These are phyloP conservation scores for Gnathonemus longibarbis DNA, from an alignment of 2,113 vertebrate genomes.

Conservation along the genomic window DNA sequence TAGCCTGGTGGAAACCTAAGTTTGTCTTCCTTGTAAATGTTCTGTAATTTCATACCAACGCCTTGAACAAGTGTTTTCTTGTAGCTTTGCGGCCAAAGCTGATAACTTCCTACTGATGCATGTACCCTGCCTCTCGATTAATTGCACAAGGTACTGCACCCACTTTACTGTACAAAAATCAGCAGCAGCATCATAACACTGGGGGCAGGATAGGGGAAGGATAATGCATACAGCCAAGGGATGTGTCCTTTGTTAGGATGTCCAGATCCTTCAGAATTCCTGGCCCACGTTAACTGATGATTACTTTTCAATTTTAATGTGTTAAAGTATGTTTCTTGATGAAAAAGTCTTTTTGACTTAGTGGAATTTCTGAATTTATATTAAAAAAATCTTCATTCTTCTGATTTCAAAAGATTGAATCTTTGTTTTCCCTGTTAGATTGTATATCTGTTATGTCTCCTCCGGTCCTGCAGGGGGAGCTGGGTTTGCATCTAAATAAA, in stretches of 20 bases:
- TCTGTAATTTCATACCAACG: not conserved
- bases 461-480: not conserved
- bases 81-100: not conserved
- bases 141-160: not conserved
- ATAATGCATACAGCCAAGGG: not conserved
- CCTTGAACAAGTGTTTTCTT: not conserved
- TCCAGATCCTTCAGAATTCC: not conserved
- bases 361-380: not conserved
- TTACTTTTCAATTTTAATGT: not conserved
- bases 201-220: not conserved
- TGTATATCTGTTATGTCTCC: not conserved
- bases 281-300: not conserved
- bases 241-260: not conserved
- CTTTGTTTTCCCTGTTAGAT: not conserved
- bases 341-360: not conserved
- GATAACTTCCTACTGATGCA: not conserved
- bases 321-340: not conserved
- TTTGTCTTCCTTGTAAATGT: not conserved
- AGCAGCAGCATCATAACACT: not conserved
- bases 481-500: not conserved
- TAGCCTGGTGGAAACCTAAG: not conserved
- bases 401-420: not conserved
- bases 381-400: not conserved
- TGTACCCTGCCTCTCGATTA: not conserved
- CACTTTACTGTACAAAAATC: not conserved